Base-by-base conservation (phyloP, 2,888 invertebrate species). In the Aleiodes testaceus region DNA sequence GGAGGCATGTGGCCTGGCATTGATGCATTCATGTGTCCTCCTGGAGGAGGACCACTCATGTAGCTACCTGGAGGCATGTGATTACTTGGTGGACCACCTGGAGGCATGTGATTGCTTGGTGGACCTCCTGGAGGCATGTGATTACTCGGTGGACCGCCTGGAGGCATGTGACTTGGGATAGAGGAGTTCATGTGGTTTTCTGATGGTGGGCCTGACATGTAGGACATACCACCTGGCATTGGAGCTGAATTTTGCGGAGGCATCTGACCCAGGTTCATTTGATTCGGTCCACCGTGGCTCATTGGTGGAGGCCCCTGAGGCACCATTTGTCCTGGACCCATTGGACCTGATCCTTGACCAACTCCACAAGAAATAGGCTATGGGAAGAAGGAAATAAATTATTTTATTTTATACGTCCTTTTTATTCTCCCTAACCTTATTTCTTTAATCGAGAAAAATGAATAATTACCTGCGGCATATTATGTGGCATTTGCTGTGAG, bases 401-500 rank as follows among this genome's bases (percentile, higher is more conserved):
- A n/a, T n/a, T n/a, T n/a, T n/a, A n/a, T n/a, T n/a, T n/a, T n/a
- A n/a, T n/a, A n/a, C n/a, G n/a, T n/a, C n/a, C n/a, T n/a, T n/a
- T n/a, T n/a, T n/a, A n/a, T n/a, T n/a, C n/a, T n/a, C 36, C 2
- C 36, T 36, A 36, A 6, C 1, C 7, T 9, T 1, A 36, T 36
- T 36, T 11, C 7, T 9, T 36, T 7, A 1, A 6, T 9, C 36
- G 1, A 36, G 9, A 36, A 7, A 36, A 36, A 9, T 9, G 49
- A 18, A 16, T 42, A 45, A 70, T 75, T 76, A 85, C 86, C 79
- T 86, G 85, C 11, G 84, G 81, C 79, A 87, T 84, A 64, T 80
- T 82, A 1, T 81, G 76, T 22, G 82, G 85, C 80, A 87, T 85
- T 75, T 85, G 85, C 63, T 86, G 86, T 0, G 85, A 83, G 74